phyloP scores from a whole-genome alignment of 53 echinoderm and acorn worm species.

The Stichopus horrens region DNA sequence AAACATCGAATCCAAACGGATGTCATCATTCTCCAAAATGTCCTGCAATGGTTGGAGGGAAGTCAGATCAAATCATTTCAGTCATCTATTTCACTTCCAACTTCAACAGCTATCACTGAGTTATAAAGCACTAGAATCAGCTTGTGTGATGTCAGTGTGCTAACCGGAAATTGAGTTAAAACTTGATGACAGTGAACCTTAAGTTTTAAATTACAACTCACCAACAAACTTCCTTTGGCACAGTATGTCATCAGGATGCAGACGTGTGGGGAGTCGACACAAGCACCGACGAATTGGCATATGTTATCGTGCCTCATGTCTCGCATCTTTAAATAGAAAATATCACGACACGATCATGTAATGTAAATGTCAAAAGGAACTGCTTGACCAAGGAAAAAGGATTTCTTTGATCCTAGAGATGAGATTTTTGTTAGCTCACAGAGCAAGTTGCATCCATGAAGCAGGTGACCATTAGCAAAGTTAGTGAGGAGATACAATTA shows the following conservation, averaged over 20 bases:
- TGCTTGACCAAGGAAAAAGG: no score
- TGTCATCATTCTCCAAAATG: conserved; percentile 96
- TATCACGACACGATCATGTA: no score
- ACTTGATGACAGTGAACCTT: background rate
- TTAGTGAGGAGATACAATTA: no score
- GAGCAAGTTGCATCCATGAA: no score
- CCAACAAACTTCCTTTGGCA: conserved; percentile 94
- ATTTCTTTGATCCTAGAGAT: no score
- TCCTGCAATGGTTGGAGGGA: conserved; percentile 53
- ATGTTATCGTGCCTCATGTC: conserved; percentile 97
- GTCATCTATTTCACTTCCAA: no score
- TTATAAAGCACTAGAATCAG: no score
- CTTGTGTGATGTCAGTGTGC: no score
- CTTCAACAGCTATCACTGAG: no score
- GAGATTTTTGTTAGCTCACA: no score
- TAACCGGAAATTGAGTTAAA: background rate
- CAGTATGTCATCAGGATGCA: conserved; percentile 96
- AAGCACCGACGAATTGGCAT: conserved; percentile 84
- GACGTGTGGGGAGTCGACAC: conserved; percentile 83
- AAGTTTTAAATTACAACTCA: conserved; percentile 14
- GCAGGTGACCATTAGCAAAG: no score
- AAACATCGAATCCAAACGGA: conserved; percentile 94
- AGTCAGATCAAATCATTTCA: background rate
- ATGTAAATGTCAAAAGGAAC: no score
- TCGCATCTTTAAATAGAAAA: conserved; percentile 76